phyloP scores from a whole-genome alignment of 2,888 invertebrate genomes.

The Dendrolimus pini region DNA sequence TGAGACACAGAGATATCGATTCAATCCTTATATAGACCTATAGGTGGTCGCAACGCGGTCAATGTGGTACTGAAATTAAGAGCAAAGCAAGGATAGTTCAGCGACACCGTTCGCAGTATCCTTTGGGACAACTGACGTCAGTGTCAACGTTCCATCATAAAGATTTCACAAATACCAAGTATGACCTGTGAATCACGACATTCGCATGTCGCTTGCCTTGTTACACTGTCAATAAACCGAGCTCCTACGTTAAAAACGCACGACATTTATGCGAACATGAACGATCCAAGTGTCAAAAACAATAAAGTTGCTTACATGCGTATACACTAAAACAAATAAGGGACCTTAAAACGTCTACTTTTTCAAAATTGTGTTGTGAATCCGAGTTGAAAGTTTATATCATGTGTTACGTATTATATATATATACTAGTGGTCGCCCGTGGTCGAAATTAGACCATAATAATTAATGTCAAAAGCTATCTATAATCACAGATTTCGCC shows the following conservation, averaged over 20 bases:
- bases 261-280: background rate
- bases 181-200: constrained; percentile 2
- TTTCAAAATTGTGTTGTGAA: no score
- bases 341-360: no score
- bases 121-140: constrained; percentile 21
- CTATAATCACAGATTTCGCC: no score
- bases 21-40: no score
- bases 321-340: no score
- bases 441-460: no score
- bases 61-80: background rate
- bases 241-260: background rate
- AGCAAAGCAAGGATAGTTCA: constrained; percentile 22
- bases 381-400: no score
- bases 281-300: background rate
- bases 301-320: no score
- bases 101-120: constrained; percentile 13
- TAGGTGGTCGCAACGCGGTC: background rate
- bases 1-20: no score
- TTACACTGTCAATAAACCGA: constrained; percentile 1
- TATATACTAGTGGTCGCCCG: no score
- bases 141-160: constrained; percentile 20
- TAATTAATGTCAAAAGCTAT: no score
- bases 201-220: background rate
- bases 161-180: constrained; percentile 10
- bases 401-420: no score